A percentile compares a stretch with the other conserved stretches of the same genome.
Evolutionary conservation across 2,113 vertebrate genomes (phyloP).

Genomic region (Nycticorax nycticorax): DNA sequence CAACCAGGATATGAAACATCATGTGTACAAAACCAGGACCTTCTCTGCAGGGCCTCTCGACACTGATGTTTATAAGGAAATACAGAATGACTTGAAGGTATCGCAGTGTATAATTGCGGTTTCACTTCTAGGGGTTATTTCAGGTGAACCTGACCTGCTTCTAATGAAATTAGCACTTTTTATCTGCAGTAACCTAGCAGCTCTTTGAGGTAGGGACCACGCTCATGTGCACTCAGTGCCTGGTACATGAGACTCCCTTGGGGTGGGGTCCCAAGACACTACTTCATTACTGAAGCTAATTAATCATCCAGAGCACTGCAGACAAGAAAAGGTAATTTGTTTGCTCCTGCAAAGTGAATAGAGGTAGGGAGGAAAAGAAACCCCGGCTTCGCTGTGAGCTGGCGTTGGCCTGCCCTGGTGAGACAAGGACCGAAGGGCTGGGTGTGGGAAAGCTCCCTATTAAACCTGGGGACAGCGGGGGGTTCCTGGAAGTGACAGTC

Average conservation of each 20-base stretch:
- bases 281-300: slow-evolving; percentile 48
- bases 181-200: slow-evolving; percentile 20
- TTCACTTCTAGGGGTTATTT: slow-evolving; percentile 32
- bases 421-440: not conserved
- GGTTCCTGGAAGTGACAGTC: slow-evolving; percentile 51
- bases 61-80: not conserved
- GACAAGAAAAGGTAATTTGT: slow-evolving; percentile 29
- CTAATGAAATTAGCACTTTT: slow-evolving; percentile 48
- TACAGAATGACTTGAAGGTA: not conserved
- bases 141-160: slow-evolving; percentile 61
- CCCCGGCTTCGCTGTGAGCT: not conserved
- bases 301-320: not conserved
- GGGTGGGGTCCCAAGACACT: slow-evolving; percentile 13
- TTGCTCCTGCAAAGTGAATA: slow-evolving; percentile 18
- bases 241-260: not conserved
- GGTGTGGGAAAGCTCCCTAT: slow-evolving; percentile 62
- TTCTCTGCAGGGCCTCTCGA: not conserved
- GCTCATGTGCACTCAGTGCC: not conserved
- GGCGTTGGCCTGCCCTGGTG: not conserved
- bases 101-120: not conserved
- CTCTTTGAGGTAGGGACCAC: not conserved
- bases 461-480: slow-evolving; percentile 61
- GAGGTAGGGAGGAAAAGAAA: slow-evolving; percentile 6
- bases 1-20: not conserved
- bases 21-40: not conserved